phyloP scores from a whole-genome alignment of 1,140 invertebrate genomes.

The Brachystomella parvula region DNA sequence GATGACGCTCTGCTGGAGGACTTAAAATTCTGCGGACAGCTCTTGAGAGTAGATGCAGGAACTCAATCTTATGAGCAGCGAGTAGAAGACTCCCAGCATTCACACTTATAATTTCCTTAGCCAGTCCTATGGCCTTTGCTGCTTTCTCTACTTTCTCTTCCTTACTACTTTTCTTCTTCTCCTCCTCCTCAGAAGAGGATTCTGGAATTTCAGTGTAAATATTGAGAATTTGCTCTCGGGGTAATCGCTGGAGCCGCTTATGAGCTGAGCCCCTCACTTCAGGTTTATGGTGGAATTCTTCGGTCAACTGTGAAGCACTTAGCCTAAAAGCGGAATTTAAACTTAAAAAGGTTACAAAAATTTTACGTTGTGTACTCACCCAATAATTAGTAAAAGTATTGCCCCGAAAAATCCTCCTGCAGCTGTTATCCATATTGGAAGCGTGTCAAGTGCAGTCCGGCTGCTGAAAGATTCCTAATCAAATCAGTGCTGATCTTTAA shows the following conservation, averaged over 20 bases:
- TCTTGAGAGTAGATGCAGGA: neutral
- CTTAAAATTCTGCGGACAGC: neutral
- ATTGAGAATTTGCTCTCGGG: neutral
- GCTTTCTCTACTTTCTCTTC: neutral
- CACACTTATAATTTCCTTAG: neutral
- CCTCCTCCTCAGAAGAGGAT: neutral
- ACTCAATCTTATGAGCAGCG: constrained; percentile 7
- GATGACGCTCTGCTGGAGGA: too few relatives aligned
- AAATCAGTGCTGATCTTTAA: neutral
- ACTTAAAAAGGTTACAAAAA: neutral
- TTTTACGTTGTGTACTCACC: neutral
- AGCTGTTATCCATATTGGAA: neutral
- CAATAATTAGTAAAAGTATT: neutral
- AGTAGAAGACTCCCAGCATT: constrained; percentile 2
- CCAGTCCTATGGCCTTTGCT: neutral
- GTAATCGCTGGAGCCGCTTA: neutral
- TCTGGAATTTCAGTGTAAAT: neutral
- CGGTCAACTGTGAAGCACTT: neutral
- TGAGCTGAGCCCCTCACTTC: neutral
- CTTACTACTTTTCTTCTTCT: constrained; percentile 1
- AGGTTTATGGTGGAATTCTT: neutral
- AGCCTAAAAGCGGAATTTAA: neutral
- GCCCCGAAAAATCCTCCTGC: neutral
- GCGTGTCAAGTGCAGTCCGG: neutral
- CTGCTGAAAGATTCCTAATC: too few relatives aligned